Conservation (phyloP, 2,113 vertebrate genomes). For the Myotis yumanensis region DNA sequence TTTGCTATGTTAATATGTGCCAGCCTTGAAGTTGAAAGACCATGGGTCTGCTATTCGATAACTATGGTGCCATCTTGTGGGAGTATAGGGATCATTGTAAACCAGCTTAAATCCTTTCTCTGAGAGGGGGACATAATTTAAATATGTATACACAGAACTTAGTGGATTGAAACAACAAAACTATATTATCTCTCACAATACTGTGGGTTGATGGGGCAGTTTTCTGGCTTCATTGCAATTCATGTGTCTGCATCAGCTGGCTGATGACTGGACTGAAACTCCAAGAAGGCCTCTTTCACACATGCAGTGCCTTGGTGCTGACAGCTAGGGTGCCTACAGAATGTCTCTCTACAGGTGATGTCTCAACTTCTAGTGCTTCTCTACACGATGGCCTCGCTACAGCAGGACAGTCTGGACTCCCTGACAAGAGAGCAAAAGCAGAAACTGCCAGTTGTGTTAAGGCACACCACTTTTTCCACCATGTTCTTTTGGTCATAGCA, state of each 20-base stretch:
- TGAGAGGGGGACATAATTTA: neutral
- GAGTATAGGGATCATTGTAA: neutral
- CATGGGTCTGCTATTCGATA: neutral
- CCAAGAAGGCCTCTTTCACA: neutral
- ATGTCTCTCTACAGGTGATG: neutral
- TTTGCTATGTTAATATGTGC: neutral
- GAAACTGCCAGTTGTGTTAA: neutral
- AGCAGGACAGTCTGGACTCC: neutral
- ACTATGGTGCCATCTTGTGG: neutral
- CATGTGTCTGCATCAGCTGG: neutral
- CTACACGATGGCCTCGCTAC: rapidly evolving
- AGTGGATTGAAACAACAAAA: neutral
- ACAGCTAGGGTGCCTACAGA: neutral
- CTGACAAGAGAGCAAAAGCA: neutral
- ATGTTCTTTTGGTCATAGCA: neutral
- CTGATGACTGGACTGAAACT: neutral
- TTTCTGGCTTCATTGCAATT: neutral
- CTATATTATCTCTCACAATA: neutral
- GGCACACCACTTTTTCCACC: neutral
- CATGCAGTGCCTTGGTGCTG: too few species aligned
- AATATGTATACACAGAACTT: neutral
- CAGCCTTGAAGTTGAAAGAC: neutral
- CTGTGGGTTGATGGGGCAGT: neutral
- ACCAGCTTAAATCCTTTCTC: neutral
- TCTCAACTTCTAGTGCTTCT: neutral